A percentile compares a stretch with the other conserved stretches of the same genome.
Conservation (phyloP, 2,888 invertebrate genomes). For the Ctenicera cuprea region DNA sequence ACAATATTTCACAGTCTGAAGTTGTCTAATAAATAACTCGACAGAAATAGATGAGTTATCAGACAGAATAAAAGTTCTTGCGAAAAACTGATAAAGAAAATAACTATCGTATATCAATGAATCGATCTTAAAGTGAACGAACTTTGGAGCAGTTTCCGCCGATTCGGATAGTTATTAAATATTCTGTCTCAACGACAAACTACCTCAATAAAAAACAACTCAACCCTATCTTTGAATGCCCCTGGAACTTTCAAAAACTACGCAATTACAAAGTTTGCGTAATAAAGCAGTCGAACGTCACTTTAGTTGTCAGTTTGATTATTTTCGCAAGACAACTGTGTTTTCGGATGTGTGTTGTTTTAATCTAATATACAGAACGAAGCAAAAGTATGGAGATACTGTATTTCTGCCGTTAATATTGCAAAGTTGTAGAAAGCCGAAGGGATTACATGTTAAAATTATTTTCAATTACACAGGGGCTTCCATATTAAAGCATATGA, state of each 20-base stretch:
- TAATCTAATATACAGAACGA: too few species aligned
- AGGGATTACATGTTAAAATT: too few species aligned
- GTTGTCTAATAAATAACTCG: conserved; percentile 28
- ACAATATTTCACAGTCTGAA: conserved; percentile 18
- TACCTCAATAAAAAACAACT: conserved; percentile 35
- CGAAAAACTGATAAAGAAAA: conserved; percentile 43
- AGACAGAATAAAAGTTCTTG: conserved; percentile 31
- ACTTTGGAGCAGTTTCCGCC: conserved; percentile 36
- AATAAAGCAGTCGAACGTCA: conserved; percentile 16
- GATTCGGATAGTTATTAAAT: conserved; percentile 29
- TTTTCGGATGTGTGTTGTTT: too few species aligned
- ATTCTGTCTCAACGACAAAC: conserved; percentile 31
- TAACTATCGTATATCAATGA: conserved; percentile 41
- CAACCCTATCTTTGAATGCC: conserved; percentile 29
- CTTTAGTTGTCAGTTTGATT: background rate
- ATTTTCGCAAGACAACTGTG: too few species aligned
- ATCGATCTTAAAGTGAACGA: conserved; percentile 43
- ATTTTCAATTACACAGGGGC: too few species aligned
- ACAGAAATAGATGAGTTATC: conserved; percentile 43
- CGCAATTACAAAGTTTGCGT: conserved; percentile 1
- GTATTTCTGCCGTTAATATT: too few species aligned
- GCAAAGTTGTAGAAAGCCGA: too few species aligned
- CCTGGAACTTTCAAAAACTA: background rate
- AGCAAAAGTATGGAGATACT: too few species aligned
- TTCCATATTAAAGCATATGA: too few species aligned